Evolutionary conservation across 2,113 vertebrate genomes (phyloP), one percentile per base, ranked within the genome.

Genomic region (Ammodytes dubius): DNA sequence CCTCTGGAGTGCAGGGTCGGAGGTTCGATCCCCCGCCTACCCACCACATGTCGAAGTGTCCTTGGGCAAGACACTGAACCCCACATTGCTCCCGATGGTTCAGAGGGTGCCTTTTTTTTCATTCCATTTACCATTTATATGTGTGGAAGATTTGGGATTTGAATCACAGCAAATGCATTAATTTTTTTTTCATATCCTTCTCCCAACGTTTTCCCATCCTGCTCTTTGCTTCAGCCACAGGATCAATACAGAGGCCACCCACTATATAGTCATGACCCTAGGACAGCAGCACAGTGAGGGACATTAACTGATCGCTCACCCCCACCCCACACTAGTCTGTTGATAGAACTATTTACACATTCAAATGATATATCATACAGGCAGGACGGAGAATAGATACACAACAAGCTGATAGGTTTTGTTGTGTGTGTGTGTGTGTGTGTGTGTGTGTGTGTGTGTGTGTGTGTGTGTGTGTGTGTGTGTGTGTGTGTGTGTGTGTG

Each of bases 241-340:
- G 88, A 93, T 94, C 93, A 82, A 91, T 94, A 92, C 81, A 70
- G 74, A 83, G 84, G 87, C 85, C 81, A 89, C 86, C 70, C 60
- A 73, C n/a, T n/a, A 77, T 85, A 66, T 70, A 53, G 82, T 92
- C 86, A 89, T 91, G 91, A 88, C 84, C 70, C 69, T 79, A 72
- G 75, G 74, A 73, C 83, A 78, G 72, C 50, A 68, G 71, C 63
- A 61, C 60, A 64, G 68, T 75, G 75, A 68, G 58, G 64, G 84
- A 88, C 79, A 74, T 91, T 85, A 91, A 88, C 83, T 85, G 79
- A 92, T 88, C n/a, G 74, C 79, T 81, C 79, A 8, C 78, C 75
- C 74, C 13, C 84, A 85, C 87, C 43, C 42, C 27, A 77, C n/a
- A 47, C 67, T 74, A 67, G 73, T 40, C 59, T 70, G 40, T 49